A percentile compares a stretch with the other conserved stretches of the same genome.
phyloP scores from a whole-genome alignment of 2,888 invertebrate species.

The Xanthorhoe designata region DNA sequence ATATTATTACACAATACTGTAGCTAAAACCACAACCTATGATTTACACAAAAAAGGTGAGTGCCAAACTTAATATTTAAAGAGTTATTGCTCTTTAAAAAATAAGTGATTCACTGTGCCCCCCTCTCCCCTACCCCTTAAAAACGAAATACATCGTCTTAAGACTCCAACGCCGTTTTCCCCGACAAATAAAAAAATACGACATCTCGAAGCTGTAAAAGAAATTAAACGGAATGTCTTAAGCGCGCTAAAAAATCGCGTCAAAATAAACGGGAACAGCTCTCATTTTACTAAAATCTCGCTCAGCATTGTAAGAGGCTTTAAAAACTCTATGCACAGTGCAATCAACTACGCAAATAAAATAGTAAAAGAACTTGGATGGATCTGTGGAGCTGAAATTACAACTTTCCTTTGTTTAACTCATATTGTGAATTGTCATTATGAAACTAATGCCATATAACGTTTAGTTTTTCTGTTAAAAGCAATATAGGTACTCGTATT shows the following conservation, averaged over 20 bases:
- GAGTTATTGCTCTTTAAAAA: too few species aligned
- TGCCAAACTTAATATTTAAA: too few species aligned
- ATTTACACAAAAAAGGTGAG: too few species aligned
- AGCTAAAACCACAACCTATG: too few species aligned
- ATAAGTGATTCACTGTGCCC: too few species aligned
- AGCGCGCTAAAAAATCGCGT: constrained; percentile 35
- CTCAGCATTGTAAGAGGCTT: constrained; percentile 6
- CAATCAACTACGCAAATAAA: constrained; percentile 1
- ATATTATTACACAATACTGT: too few species aligned
- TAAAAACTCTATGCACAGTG: constrained; percentile 27
- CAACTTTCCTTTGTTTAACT: neutral
- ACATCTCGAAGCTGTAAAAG: constrained; percentile 33
- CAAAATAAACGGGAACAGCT: constrained; percentile 34
- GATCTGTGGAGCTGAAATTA: neutral
- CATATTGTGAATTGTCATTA: too few species aligned
- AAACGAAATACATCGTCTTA: constrained; percentile 28
- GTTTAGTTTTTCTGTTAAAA: too few species aligned
- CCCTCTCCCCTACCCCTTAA: too few species aligned
- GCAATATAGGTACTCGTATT: too few species aligned
- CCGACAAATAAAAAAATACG: constrained; percentile 32
- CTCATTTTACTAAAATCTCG: constrained; percentile 38
- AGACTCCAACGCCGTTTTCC: constrained; percentile 9
- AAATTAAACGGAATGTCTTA: constrained; percentile 35
- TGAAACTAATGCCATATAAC: too few species aligned
- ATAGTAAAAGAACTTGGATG: neutral